Evolutionary conservation across 1,140 invertebrate genomes (phyloP), one percentile per base, ranked within the genome.

Genomic region (Drosophila repletoides): DNA sequence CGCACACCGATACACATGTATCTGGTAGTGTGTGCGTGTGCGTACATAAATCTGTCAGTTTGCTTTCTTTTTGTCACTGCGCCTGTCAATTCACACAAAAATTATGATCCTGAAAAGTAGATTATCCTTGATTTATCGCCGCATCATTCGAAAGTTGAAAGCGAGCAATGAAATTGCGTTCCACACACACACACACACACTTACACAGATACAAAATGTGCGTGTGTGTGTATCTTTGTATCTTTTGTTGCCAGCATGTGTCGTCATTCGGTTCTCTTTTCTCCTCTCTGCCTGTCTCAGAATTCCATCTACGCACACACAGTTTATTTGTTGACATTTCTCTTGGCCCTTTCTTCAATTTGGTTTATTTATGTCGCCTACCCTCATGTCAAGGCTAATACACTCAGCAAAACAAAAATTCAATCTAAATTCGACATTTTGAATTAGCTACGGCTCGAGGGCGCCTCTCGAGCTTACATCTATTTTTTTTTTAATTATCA

Each of bases 81-180:
- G 72, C 60, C 79, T 89, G 87, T 89, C 87, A 89, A 89, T 89
- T 89, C 81, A 89, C 84, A 89, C 81, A 80, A 76, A 89, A 89
- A 89, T 89, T 89, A 89, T 89, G 87, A 89, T 89, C 87, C 87
- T 89, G 88, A 89, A 89, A 89, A 89, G 87, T 89, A 89, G 87
- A 89, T 89, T 89, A 89, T 89, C 87, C 87, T 89, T 89, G 87
- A 89, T 89, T 89, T 89, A 89, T 89, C 75, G 81, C 76, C 87
- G 76, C 81, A 81, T 81, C 81, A 84, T 84, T 84, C 51, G 80
- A 84, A 84, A 84, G 80, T 84, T 80, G 81, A 86, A 66, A 71
- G 67, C 67, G 52, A 58, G 67, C 51, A 71, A 67, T 71, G 63
- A 67, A 87, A 87, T 76, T 88, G 72, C 72, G 46, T 80, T 67